Evolutionary conservation across 2,888 invertebrate genomes (phyloP), one percentile per base, ranked within the genome.

Genomic region (Philereme vetulata): DNA sequence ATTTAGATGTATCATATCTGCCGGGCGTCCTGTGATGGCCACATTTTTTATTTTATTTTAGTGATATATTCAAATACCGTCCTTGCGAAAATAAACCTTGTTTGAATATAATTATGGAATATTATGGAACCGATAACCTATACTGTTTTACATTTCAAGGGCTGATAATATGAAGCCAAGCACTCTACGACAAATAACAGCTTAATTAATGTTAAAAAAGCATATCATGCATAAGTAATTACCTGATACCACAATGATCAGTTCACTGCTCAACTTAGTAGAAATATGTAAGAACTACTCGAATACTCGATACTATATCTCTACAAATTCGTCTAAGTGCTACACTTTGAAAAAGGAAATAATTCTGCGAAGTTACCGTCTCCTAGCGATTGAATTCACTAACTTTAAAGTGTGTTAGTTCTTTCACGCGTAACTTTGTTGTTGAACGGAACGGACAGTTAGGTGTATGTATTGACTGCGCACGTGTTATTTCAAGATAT

Each of bases 401-500:
- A 88, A 88, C 80, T 90, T 86, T 83, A 84, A 88, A 89, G 84
- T 86, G 84, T 86, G 88, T 88, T 90, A 88, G 83, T 85, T 88
- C 85, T 86, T 87, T 76, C 74, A 75, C 74, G 70, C 73, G 72
- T 75, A 84, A 86, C 81, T 86, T 85, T 82, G 81, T 82, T 80
- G 81, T 76, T 73, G 69, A 79, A 74, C 77, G 72, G 76, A 80
- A 77, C 78, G 79, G 85, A 81, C 82, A 78, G 82, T 78, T 81
- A 78, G 71, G 70, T 72, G 77, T 82, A 80, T 72, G 77, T 82
- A 80, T 82, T 77, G 82, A 84, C 81, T 84, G 62, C 62, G 52
- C 64, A 66, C 63, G 64, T 61, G 61, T 61, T 77, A 80, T 77
- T 78, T 71, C 67, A 65, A 66, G 65, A 70, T 71, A 70, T 56